Conservation (phyloP, 2,888 invertebrate species). For the Falcaria lacertinaria region DNA sequence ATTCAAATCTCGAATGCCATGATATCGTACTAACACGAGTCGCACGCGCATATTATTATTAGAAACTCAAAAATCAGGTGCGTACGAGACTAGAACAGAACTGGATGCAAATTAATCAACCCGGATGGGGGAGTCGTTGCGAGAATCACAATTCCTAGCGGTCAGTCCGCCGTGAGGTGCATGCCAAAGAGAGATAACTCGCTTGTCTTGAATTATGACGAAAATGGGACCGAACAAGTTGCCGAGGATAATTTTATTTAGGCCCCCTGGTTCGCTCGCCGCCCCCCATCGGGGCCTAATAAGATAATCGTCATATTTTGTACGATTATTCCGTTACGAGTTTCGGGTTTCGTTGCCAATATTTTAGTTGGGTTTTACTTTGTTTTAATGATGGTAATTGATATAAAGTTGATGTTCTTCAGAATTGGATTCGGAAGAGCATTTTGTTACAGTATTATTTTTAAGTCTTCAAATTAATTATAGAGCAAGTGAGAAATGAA, state of each 20-base stretch:
- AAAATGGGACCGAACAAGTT: conserved; percentile 45
- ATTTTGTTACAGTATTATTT: no score
- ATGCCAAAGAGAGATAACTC: conserved; percentile 25
- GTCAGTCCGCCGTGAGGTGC: conserved; percentile 46
- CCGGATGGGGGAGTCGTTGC: conserved; percentile 10
- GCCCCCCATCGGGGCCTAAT: conserved; percentile 33
- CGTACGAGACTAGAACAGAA: conserved; percentile 6
- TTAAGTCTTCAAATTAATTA: no score
- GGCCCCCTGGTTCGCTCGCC: conserved; percentile 27
- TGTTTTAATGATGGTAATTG: background rate
- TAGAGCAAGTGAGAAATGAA: no score
- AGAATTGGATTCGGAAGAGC: no score
- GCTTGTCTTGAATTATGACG: conserved; percentile 40
- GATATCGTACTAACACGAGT: background rate
- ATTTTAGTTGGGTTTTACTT: background rate
- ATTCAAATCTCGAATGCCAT: no score
- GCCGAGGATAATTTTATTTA: conserved; percentile 59
- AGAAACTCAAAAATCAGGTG: background rate
- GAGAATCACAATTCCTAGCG: conserved; percentile 39
- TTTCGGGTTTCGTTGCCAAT: conserved; percentile 24
- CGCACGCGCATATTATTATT: background rate
- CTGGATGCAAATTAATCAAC: conserved; percentile 16
- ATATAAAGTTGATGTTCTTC: no score
- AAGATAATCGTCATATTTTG: conserved; percentile 61
- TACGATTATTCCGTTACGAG: conserved; percentile 26